A percentile compares a stretch with the other conserved stretches of the same genome.
Conservation (phyloP, 2,113 vertebrate genomes). For the Xerus inauris region DNA sequence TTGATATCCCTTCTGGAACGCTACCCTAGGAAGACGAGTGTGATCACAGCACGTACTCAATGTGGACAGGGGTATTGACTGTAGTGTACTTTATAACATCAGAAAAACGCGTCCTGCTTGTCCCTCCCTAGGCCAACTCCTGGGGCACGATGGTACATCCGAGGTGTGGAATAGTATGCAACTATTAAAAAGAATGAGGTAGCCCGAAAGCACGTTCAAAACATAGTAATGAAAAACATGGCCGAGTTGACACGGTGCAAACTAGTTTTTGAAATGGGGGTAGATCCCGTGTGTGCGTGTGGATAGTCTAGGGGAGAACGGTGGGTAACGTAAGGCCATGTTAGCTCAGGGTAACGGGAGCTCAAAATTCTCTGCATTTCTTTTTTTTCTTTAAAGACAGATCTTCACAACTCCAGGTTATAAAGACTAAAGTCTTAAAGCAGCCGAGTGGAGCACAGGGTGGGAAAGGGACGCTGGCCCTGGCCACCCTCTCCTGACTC, state of each 20-base stretch:
- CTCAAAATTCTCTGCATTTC: fast-evolving
- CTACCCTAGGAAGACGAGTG: fast-evolving
- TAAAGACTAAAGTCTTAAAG: background rate
- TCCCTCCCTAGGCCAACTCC: fast-evolving
- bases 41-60: background rate
- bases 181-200: background rate
- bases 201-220: background rate
- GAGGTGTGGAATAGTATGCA: background rate
- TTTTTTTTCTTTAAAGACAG: background rate
- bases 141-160: fast-evolving
- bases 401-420: background rate
- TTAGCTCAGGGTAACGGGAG: no score
- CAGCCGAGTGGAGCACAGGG: fast-evolving
- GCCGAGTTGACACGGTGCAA: fast-evolving
- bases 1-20: background rate
- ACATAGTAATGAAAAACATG: fast-evolving
- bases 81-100: no score
- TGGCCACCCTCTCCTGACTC: fast-evolving
- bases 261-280: background rate
- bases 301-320: no score
- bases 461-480: fast-evolving
- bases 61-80: fast-evolving
- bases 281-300: fast-evolving
- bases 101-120: background rate
- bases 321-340: no score